Evolutionary conservation across 2,888 invertebrate species (phyloP).

Genomic region (Escarpia spicata): DNA sequence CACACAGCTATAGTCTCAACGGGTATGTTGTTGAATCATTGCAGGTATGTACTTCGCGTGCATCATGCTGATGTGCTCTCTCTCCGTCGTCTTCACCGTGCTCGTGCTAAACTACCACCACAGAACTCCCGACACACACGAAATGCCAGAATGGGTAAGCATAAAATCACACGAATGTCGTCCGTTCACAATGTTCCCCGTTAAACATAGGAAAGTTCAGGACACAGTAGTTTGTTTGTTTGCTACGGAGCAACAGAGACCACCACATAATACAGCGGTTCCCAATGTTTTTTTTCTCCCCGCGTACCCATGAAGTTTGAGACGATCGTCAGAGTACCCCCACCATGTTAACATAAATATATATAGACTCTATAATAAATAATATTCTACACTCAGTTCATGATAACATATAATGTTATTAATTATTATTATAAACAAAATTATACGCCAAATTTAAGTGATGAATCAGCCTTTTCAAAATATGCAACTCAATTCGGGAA

Average conservation of each 20-base stretch:
- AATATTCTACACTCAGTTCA: too few relatives aligned
- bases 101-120: slow-evolving; percentile 98
- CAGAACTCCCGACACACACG: slow-evolving; percentile 94
- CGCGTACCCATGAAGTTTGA: too few relatives aligned
- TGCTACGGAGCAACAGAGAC: not conserved
- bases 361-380: too few relatives aligned
- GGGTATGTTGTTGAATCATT: not conserved
- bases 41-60: slow-evolving; percentile 98
- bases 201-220: not conserved
- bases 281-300: too few relatives aligned
- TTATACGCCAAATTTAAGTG: too few relatives aligned
- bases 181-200: not conserved
- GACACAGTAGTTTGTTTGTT: not conserved
- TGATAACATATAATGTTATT: too few relatives aligned
- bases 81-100: slow-evolving; percentile 96
- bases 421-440: too few relatives aligned
- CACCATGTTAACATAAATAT: too few relatives aligned
- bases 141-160: slow-evolving; percentile 93
- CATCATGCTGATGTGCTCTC: slow-evolving; percentile 99
- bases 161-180: not conserved
- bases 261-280: not conserved
- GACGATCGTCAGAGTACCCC: too few relatives aligned
- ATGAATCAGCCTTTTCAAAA: too few relatives aligned
- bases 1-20: not conserved
- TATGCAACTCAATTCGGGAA: too few relatives aligned